Conservation (phyloP, 2,797 vertebrate genomes). For the Trichosurus vulpecula region DNA sequence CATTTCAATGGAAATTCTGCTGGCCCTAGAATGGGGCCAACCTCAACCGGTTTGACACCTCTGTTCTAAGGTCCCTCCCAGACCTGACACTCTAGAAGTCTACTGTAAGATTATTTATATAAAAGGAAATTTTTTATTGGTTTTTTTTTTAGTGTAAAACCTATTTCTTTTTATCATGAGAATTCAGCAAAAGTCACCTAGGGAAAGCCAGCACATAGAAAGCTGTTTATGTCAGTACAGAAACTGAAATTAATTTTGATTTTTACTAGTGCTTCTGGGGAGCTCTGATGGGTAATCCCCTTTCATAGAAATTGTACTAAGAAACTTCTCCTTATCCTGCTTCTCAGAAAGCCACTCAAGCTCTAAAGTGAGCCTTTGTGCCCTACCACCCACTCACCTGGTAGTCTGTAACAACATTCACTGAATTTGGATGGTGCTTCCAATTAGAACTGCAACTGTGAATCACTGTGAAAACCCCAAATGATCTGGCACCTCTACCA, state of each 20-base stretch:
- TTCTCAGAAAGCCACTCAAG: slow-evolving; percentile 41
- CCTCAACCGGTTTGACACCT: not conserved
- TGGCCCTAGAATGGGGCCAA: not conserved
- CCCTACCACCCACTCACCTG: not conserved
- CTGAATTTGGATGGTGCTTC: not conserved
- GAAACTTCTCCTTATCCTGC: not conserved
- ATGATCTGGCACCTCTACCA: not conserved
- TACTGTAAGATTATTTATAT: not conserved
- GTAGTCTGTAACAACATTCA: not conserved
- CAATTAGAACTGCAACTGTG: not conserved
- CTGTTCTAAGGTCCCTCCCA: not conserved
- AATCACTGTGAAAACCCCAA: not conserved
- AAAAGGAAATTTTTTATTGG: not conserved
- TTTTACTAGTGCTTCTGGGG: slow-evolving; percentile 13
- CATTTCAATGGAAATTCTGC: not conserved
- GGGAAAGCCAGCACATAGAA: not conserved
- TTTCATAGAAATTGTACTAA: not conserved
- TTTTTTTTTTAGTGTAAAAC: not conserved
- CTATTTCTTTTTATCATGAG: not conserved
- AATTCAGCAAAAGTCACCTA: not conserved
- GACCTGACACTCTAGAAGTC: not conserved
- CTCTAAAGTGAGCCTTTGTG: not conserved
- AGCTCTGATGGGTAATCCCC: slow-evolving; percentile 29
- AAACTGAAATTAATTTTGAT: not conserved
- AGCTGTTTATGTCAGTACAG: not conserved